Evolutionary conservation across 2,888 invertebrate genomes (phyloP), one percentile per base, ranked within the genome.

Genomic region (Idaea biselata): DNA sequence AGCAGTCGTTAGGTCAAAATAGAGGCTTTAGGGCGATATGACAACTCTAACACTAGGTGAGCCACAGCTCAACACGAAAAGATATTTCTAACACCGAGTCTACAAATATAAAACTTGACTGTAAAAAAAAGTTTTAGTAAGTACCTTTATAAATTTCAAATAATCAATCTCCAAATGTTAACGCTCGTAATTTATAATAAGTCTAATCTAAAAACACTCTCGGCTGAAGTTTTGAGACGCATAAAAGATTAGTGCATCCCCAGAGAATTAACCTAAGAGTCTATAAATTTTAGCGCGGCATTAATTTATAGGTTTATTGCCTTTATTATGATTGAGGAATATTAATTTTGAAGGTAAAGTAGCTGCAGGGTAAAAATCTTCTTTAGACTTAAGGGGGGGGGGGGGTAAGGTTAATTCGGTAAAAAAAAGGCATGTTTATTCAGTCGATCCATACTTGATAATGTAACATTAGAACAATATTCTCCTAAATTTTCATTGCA

Each of bases 201-300:
- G 44, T 44, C 7, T 44, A 44, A 14, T 44, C 44, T 44, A 7
- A 11, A 44, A 44, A 44, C 44, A 44, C 7, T 44, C 44, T 44
- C 14, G 44, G 44, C 44, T 44, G 44, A 44, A 44, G 44, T 44
- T 44, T 44, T 44, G 14, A 44, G 44, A 44, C 44, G 14, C 44
- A 44, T 44, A 44, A 44, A 44, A 44, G 44, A 44, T 44, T 44
- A 44, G 44, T 44, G 44, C 44, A 44, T 44, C 44, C 44, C 44
- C 14, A 44, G 44, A 44, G 44, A 44, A 7, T 44, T 44, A 1
- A 44, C 44, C 44, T 44, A 44, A 14, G 44, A 14, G 44, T 44
- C 1, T 44, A 44, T 32, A 32, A 32, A 44, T 11, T 44, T 44
- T 14, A 44, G 44, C 14, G 44, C 14, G 44, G 14, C 44, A 14